Percentiles rank a stretch among this genome's conserved stretches.
phyloP scores from a whole-genome alignment of 2,113 vertebrate genomes.

The Eretmodus cyanostictus region DNA sequence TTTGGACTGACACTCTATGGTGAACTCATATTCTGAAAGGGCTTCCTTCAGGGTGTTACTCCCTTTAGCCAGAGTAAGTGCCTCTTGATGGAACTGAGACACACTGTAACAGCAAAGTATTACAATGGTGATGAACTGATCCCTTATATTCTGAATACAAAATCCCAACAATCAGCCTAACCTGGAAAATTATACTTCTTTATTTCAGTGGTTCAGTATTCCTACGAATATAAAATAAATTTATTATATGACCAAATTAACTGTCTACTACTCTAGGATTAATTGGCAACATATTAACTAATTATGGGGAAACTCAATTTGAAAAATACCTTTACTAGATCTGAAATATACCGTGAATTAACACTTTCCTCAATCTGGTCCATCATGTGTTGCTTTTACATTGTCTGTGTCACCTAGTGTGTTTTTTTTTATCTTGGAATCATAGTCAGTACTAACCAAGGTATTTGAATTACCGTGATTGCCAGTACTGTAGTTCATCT shows the following conservation, averaged over 20 bases:
- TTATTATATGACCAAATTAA: not conserved
- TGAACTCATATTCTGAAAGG: conserved; percentile 53
- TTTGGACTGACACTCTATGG: conserved; percentile 61
- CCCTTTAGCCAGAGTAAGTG: conserved; percentile 52
- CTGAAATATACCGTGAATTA: not conserved
- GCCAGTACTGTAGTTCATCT: conserved; percentile 70
- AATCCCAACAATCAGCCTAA: not conserved
- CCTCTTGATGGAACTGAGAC: conserved; percentile 60
- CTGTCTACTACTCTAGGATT: not conserved
- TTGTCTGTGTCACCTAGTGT: not conserved
- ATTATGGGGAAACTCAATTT: not conserved
- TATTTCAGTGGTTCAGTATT: not conserved
- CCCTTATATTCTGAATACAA: not conserved
- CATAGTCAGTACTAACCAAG: not conserved
- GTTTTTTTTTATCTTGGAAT: not conserved
- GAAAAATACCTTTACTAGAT: not conserved
- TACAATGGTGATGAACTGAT: not conserved
- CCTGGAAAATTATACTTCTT: not conserved
- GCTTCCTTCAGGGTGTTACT: conserved; percentile 33
- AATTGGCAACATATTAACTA: not conserved
- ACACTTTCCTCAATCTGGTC: not conserved
- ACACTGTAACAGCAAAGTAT: conserved; percentile 43
- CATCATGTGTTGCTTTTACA: not conserved
- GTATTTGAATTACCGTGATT: conserved; percentile 62
- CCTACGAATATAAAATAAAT: not conserved